A percentile compares a stretch with the other conserved stretches of the same genome.
Evolutionary conservation across 2,113 vertebrate species (phyloP).

Genomic region (Tetrax tetrax): DNA sequence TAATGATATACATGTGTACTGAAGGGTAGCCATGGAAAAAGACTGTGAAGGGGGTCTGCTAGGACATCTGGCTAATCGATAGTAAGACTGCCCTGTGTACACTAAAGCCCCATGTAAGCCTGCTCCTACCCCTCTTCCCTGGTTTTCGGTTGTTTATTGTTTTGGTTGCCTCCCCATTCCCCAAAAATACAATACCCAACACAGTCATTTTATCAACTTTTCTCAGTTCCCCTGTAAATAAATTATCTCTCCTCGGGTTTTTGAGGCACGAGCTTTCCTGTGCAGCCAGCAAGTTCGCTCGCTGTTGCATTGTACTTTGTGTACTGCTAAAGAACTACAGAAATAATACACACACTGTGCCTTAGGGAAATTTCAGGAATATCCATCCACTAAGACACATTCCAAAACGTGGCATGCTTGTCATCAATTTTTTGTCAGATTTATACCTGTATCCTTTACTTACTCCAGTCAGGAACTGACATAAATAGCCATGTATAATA

Average conservation of each 20-base stretch:
- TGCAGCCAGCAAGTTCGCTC: neutral
- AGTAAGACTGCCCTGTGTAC: neutral
- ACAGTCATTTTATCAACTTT: neutral
- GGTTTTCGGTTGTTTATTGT: neutral
- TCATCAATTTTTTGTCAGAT: neutral
- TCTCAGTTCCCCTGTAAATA: neutral
- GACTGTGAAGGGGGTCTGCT: neutral
- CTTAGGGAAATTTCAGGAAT: neutral
- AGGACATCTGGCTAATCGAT: neutral
- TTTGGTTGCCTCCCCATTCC: neutral
- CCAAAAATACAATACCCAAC: neutral
- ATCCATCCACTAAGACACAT: neutral
- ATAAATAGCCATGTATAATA: neutral
- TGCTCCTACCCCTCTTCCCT: neutral
- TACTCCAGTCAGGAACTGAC: neutral
- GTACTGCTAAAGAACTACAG: neutral
- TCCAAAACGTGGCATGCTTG: neutral
- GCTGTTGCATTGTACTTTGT: neutral
- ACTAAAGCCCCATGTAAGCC: neutral
- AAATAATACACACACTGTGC: fast-evolving
- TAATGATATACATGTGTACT: neutral
- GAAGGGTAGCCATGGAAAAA: neutral
- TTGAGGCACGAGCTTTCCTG: neutral
- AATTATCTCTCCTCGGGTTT: neutral
- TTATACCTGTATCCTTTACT: neutral